phyloP scores from a whole-genome alignment of 2,888 invertebrate species.

The Drosophila fungiperda region DNA sequence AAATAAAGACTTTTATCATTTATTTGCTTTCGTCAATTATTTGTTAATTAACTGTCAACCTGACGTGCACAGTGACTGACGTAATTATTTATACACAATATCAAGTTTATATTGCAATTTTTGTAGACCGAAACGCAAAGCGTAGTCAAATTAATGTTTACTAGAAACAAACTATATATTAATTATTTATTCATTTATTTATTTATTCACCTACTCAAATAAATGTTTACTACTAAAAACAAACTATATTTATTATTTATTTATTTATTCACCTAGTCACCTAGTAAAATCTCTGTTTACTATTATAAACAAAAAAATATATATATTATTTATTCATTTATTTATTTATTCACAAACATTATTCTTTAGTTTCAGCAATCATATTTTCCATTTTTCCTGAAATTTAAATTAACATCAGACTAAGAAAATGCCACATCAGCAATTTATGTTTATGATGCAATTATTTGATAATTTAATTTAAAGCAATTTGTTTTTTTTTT shows the following conservation, averaged over 20 bases:
- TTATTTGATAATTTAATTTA: not conserved
- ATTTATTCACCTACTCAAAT: too few relatives aligned
- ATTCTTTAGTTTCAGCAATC: not conserved
- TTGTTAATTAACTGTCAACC: constrained; percentile 43
- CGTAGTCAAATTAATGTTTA: not conserved
- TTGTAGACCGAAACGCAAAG: not conserved
- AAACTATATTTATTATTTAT: too few relatives aligned
- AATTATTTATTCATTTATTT: too few relatives aligned
- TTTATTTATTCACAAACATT: not conserved
- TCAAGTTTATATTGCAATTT: not conserved
- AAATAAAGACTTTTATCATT: not conserved
- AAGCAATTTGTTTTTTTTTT: not conserved
- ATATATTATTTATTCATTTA: too few relatives aligned
- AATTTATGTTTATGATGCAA: not conserved
- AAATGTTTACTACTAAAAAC: too few relatives aligned
- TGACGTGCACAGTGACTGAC: constrained; percentile 7
- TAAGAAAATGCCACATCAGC: not conserved
- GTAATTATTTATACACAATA: not conserved
- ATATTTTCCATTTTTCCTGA: not conserved
- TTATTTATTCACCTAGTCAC: too few relatives aligned
- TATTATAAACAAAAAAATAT: too few relatives aligned
- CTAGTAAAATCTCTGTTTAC: too few relatives aligned
- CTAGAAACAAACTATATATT: too few relatives aligned
- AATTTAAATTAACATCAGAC: not conserved
- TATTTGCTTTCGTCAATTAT: constrained; percentile 27